Conservation (phyloP, 2,113 vertebrate genomes). For the Carollia perspicillata region DNA sequence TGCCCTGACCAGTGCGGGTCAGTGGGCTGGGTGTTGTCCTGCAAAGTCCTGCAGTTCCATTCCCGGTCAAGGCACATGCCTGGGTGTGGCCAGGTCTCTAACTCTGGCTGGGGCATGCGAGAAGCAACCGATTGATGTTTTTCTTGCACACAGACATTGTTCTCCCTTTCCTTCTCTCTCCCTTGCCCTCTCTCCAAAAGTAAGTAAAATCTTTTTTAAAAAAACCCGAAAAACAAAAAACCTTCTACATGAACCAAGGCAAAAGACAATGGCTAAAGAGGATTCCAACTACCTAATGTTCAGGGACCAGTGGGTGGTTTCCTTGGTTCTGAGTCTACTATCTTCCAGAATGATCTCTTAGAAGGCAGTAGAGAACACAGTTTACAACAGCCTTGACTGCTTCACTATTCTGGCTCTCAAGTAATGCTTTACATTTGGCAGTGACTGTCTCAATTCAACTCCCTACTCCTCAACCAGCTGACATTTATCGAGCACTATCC, state of each 20-base stretch:
- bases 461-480: neutral
- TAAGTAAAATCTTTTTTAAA: no score
- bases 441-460: neutral
- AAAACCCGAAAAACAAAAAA: no score
- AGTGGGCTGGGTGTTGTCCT: no score
- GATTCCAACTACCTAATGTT: neutral
- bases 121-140: no score
- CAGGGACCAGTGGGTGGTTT: neutral
- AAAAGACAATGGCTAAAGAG: slow-evolving; percentile 20
- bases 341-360: neutral
- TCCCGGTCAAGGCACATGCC: no score
- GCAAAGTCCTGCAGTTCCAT: no score
- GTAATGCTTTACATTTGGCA: neutral
- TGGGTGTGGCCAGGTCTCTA: no score
- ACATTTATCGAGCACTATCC: neutral
- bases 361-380: neutral
- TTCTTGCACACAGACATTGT: no score
- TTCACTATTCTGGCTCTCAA: neutral
- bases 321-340: neutral
- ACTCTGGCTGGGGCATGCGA: no score
- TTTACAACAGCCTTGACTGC: neutral
- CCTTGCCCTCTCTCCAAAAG: no score
- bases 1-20: no score
- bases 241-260: neutral
- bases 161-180: no score